Evolutionary conservation across 2,797 vertebrate species (phyloP).

Genomic region (Otus scops): DNA sequence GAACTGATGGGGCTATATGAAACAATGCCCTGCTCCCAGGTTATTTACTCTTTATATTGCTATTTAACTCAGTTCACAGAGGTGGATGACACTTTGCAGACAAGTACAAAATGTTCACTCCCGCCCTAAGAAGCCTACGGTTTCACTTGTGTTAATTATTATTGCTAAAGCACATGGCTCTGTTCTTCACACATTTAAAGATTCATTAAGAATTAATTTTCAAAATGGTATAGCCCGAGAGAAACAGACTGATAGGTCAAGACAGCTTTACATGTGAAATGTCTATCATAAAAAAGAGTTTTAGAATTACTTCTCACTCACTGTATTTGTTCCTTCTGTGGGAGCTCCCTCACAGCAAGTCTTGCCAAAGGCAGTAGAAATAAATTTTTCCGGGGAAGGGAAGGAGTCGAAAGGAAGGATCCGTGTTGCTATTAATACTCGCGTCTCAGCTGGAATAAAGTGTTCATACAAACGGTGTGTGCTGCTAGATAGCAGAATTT

Average conservation of each 20-base stretch:
- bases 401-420: conserved; percentile 43
- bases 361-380: conserved; percentile 58
- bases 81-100: not conserved
- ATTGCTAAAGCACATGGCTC: not conserved
- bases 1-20: not conserved
- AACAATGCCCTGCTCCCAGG: not conserved
- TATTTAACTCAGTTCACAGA: not conserved
- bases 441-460: conserved; percentile 32
- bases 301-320: conserved; percentile 35
- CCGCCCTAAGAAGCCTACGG: not conserved
- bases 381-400: conserved; percentile 16
- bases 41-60: not conserved
- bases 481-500: conserved; percentile 57
- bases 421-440: conserved; percentile 50
- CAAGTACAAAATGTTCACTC: not conserved
- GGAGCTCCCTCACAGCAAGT: conserved; percentile 8
- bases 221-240: conserved; percentile 44
- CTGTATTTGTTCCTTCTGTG: conserved; percentile 23
- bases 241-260: conserved; percentile 49
- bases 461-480: conserved; percentile 37
- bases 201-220: conserved; percentile 68
- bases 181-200: conserved; percentile 31
- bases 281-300: conserved; percentile 37
- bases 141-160: conserved; percentile 56
- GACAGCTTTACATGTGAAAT: conserved; percentile 47